Base-by-base conservation (phyloP, 1,140 invertebrate genomes). In the Caenorhabditis brenneri region DNA sequence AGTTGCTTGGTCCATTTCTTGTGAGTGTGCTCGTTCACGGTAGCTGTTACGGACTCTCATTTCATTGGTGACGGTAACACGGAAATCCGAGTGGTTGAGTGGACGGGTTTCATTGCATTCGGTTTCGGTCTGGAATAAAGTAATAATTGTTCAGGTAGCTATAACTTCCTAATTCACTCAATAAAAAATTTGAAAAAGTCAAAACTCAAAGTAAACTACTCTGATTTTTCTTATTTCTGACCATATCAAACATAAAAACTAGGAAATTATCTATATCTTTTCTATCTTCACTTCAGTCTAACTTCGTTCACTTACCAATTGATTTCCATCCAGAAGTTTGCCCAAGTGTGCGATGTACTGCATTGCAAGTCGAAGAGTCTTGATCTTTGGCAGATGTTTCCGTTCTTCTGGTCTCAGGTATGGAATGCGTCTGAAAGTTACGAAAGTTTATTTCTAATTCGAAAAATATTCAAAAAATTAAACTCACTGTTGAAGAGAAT, bases 301-400 rank as follows among this genome's bases (percentile, higher is more conserved):
- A 7, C 3, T 58, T 29, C 29, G 7, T 42, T 24, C 5, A 74
- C 65, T 42, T 10, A 74, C 65, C 36, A 74, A 24, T 15, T 74
- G 36, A 74, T 74, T 74, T 74, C 65, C 65, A 24, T 42, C 22
- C 2, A 74, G 15, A 7, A 74, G 36, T 74, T 74, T 74, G 6
- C 24, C 42, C 65, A 74, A 46, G n/a, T 74, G 65, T 12, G 33
- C n/a, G 24, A 74, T 74, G n/a, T 74, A 74, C 65, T 74, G 65
- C 65, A 74, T 42, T 6, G 65, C 65, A 5, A 74, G 65, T 1
- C 65, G 65, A 24, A 74, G 65, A 10, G 65, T 74, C 24, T 74
- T 74, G n/a, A 74, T 74, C 22, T 74, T 74, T 3, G 65, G 65
- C 36, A 74, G 5, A 2, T 15, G 4, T 24, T 74, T 74, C 24